phyloP scores from a whole-genome alignment of 2,113 vertebrate genomes.

The Agelaius tricolor region DNA sequence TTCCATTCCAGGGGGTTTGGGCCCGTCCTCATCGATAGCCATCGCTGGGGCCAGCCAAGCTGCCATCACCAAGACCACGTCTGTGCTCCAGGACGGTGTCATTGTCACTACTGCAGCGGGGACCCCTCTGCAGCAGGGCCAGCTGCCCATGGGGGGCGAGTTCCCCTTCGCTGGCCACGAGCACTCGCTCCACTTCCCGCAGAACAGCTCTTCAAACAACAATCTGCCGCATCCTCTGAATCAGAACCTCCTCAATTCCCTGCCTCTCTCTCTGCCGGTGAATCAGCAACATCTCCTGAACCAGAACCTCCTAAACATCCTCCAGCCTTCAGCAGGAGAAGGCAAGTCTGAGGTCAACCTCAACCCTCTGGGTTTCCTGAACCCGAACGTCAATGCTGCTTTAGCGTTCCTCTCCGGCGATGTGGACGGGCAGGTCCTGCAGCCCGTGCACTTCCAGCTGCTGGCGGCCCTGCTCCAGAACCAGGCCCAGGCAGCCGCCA shows the following conservation, averaged over 20 bases:
- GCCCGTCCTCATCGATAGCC: slow-evolving; percentile 77
- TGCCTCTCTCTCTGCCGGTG: slow-evolving; percentile 83
- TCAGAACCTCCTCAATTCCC: slow-evolving; percentile 80
- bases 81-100: slow-evolving; percentile 82
- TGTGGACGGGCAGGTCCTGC: slow-evolving; percentile 80
- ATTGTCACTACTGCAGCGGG: slow-evolving; percentile 83
- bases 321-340: slow-evolving; percentile 84
- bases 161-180: slow-evolving; percentile 80
- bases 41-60: slow-evolving; percentile 82
- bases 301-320: slow-evolving; percentile 85
- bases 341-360: slow-evolving; percentile 84
- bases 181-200: slow-evolving; percentile 79
- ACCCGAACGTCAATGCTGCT: slow-evolving; percentile 81
- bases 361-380: slow-evolving; percentile 82
- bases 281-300: slow-evolving; percentile 87
- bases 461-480: slow-evolving; percentile 82
- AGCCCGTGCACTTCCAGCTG: slow-evolving; percentile 82
- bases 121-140: slow-evolving; percentile 77
- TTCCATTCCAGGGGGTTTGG: slow-evolving; percentile 63
- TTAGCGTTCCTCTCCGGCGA: slow-evolving; percentile 81
- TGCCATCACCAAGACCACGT: slow-evolving; percentile 84
- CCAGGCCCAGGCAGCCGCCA: slow-evolving; percentile 80
- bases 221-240: slow-evolving; percentile 80
- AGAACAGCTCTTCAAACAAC: slow-evolving; percentile 79
- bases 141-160: slow-evolving; percentile 76